Percentiles rank a stretch among this genome's conserved stretches.
Conservation (phyloP, 2,797 vertebrate species). For the Pyrocephalus nanus region DNA sequence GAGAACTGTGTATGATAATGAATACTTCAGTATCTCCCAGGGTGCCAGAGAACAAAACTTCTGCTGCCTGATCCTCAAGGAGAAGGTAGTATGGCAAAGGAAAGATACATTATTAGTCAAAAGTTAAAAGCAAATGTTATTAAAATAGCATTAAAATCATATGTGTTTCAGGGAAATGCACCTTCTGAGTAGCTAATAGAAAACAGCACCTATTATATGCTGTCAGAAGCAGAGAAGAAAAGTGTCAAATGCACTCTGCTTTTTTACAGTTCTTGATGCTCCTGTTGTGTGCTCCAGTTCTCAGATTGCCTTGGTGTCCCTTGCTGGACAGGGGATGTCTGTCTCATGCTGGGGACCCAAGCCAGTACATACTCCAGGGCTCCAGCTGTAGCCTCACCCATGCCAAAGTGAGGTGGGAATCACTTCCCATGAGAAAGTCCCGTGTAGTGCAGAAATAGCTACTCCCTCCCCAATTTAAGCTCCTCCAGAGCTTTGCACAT, state of each 20-base stretch:
- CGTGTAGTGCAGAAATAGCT: background rate
- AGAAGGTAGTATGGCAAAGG: background rate
- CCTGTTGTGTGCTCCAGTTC: rapidly evolving
- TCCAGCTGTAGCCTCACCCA: background rate
- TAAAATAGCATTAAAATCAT: background rate
- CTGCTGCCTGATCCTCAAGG: background rate
- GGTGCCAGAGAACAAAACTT: background rate
- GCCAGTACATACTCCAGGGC: background rate
- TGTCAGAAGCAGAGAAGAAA: background rate
- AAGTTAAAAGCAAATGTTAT: background rate
- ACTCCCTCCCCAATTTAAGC: background rate
- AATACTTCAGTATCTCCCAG: background rate
- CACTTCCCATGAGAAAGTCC: background rate
- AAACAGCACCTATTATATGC: background rate
- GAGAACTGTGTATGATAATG: background rate
- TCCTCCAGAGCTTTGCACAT: background rate
- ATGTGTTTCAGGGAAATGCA: background rate
- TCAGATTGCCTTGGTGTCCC: background rate
- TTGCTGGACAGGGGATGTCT: background rate
- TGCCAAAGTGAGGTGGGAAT: background rate
- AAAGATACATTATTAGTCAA: background rate
- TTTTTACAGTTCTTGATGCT: background rate
- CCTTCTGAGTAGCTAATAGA: background rate
- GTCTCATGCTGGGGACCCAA: background rate
- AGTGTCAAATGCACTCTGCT: background rate